phyloP scores from a whole-genome alignment of 2,113 vertebrate species.

The Raja brachyura region DNA sequence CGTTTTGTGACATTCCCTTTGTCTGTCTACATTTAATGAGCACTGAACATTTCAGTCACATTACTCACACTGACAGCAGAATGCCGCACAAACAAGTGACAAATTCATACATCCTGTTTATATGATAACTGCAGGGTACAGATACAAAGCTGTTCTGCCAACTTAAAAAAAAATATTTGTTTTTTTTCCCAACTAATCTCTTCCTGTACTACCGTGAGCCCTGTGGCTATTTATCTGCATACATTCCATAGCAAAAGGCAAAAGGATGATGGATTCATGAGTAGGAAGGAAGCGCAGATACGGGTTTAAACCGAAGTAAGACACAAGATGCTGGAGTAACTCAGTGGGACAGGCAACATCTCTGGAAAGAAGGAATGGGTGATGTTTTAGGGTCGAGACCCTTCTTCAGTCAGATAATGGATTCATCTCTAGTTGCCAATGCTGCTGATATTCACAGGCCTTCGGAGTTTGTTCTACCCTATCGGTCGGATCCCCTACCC shows the following conservation, averaged over 20 bases:
- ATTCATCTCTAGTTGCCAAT: not conserved
- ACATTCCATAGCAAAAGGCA: not conserved
- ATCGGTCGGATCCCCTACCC: not conserved
- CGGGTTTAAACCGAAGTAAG: no score
- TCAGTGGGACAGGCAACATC: no score
- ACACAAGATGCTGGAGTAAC: no score
- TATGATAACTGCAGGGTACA: not conserved
- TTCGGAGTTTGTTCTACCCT: no score
- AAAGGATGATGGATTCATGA: no score
- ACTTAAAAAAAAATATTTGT: not conserved
- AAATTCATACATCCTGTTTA: constrained; percentile 19
- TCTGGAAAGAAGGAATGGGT: no score
- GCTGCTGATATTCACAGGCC: not conserved
- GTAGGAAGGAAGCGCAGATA: no score
- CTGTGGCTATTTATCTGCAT: not conserved
- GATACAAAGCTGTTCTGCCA: not conserved
- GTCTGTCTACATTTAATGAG: constrained; percentile 50
- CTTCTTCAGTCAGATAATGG: no score
- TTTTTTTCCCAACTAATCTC: not conserved
- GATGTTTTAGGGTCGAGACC: no score
- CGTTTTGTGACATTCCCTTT: constrained; percentile 48
- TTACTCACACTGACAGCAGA: constrained; percentile 17
- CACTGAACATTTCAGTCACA: constrained; percentile 47
- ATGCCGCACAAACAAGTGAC: not conserved
- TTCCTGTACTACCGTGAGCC: not conserved